phyloP scores from a whole-genome alignment of 2,888 invertebrate genomes.

The Agonopterix alstromeriana region DNA sequence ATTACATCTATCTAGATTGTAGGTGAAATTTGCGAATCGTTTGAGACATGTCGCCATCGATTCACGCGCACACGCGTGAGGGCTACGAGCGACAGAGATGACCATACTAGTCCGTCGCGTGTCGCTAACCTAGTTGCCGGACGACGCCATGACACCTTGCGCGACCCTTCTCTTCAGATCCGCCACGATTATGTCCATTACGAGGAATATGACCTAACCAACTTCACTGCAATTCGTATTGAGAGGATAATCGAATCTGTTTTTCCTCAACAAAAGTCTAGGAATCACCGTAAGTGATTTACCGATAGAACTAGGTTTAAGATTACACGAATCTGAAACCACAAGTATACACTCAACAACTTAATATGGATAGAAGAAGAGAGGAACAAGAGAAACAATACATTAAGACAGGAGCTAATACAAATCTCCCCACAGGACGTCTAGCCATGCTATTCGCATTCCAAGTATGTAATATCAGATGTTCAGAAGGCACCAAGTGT shows the following conservation, averaged over 20 bases:
- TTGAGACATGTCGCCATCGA: conserved; percentile 27
- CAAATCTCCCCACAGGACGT: no score
- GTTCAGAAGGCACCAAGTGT: no score
- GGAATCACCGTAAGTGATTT: no score
- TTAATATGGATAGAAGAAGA: no score
- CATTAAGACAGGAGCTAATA: not conserved
- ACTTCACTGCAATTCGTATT: not conserved
- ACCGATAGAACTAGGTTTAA: no score
- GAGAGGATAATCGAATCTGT: not conserved
- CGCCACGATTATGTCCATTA: conserved; percentile 32
- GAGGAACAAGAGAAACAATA: not conserved
- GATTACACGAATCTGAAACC: no score
- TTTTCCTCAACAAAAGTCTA: no score
- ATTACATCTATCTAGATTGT: conserved; percentile 28
- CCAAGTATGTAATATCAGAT: no score
- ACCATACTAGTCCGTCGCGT: conserved; percentile 25
- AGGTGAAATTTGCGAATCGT: conserved; percentile 35
- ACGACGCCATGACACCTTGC: conserved; percentile 42
- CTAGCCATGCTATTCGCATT: no score
- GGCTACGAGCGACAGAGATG: conserved; percentile 28
- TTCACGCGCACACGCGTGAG: conserved; percentile 25
- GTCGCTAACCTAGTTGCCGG: conserved; percentile 49
- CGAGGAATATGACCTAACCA: conserved; percentile 15
- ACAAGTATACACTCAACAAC: no score
- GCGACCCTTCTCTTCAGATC: conserved; percentile 47